phyloP scores from a whole-genome alignment of 2,888 invertebrate species.

The Leucophora obtusa region DNA sequence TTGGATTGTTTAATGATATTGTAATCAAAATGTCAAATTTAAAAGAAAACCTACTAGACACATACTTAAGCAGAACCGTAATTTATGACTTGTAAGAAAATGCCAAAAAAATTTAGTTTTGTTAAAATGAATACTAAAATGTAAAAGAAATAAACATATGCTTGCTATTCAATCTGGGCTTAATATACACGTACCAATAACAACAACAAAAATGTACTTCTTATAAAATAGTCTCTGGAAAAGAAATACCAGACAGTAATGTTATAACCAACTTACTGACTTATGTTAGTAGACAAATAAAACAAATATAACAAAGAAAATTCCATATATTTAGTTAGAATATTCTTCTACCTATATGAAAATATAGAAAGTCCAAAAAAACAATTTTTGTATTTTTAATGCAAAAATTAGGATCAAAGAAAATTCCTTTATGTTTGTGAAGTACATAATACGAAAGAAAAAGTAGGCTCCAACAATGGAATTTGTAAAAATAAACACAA shows the following conservation, averaged over 20 bases:
- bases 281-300: neutral
- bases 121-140: neutral
- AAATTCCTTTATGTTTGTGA: too few relatives aligned
- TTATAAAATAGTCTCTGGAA: too few relatives aligned
- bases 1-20: slow-evolving; percentile 1
- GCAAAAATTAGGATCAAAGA: too few relatives aligned
- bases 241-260: neutral
- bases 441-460: too few relatives aligned
- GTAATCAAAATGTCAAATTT: neutral
- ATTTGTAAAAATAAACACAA: too few relatives aligned
- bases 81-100: neutral
- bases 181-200: neutral
- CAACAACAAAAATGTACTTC: neutral
- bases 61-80: neutral
- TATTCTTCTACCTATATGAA: too few relatives aligned
- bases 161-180: neutral
- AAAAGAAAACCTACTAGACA: neutral
- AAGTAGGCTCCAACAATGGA: too few relatives aligned
- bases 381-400: too few relatives aligned
- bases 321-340: too few relatives aligned
- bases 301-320: too few relatives aligned
- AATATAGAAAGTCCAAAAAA: too few relatives aligned
- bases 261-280: neutral
- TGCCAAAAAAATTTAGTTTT: neutral
- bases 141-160: neutral